phyloP scores from a whole-genome alignment of 2,888 invertebrate species.

The Scrobipalpa atriplicella region DNA sequence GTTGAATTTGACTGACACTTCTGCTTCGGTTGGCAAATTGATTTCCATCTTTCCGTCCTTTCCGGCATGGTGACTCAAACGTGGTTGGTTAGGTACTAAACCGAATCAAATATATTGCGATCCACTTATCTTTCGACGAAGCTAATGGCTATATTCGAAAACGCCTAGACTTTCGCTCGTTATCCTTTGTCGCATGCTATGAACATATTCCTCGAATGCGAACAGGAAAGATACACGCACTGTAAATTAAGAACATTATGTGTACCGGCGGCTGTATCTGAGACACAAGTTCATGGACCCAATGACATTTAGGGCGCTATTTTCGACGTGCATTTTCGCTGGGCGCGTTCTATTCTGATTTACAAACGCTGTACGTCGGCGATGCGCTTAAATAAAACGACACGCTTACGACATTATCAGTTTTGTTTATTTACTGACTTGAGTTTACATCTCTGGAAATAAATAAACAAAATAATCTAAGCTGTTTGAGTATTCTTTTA shows the following conservation, averaged over 20 bases:
- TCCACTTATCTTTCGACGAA: background rate
- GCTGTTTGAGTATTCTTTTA: background rate
- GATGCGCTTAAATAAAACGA: constrained; percentile 26
- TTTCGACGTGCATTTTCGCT: constrained; percentile 44
- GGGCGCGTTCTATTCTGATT: constrained; percentile 51
- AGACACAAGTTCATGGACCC: constrained; percentile 70
- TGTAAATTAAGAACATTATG: constrained; percentile 58
- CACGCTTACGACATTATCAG: constrained; percentile 6
- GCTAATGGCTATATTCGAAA: background rate
- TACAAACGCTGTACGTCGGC: constrained; percentile 37
- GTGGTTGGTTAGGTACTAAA: constrained; percentile 35
- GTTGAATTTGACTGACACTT: constrained; percentile 57
- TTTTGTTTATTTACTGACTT: constrained; percentile 5
- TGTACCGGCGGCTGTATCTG: constrained; percentile 39
- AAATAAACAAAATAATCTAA: background rate
- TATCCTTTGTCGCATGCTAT: constrained; percentile 10
- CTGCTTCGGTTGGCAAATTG: constrained; percentile 59
- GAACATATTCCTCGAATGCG: background rate
- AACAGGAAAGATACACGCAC: constrained; percentile 54
- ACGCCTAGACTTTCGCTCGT: background rate
- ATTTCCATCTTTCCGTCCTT: constrained; percentile 51
- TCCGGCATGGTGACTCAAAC: constrained; percentile 60
- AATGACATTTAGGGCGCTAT: constrained; percentile 71
- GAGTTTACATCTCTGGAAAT: background rate
- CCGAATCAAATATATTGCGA: background rate